phyloP scores from a whole-genome alignment of 2,888 invertebrate species.

The Himalopsyche japonica region DNA sequence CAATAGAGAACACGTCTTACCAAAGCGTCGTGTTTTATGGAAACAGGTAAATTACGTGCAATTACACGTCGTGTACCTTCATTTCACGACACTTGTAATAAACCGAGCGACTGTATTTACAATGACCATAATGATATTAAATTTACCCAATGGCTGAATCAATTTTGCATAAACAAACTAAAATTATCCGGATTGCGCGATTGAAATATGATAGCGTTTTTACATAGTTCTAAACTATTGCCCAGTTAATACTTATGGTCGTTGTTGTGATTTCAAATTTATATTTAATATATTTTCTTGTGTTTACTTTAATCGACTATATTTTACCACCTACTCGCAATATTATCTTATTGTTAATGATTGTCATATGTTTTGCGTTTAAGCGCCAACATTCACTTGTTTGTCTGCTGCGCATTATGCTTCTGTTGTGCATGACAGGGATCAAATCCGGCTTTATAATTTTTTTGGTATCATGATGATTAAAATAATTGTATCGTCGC shows the following conservation, averaged over 20 bases:
- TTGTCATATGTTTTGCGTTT: too few relatives aligned
- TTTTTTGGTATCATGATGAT: too few relatives aligned
- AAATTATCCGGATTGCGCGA: background rate
- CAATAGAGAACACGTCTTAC: conserved; percentile 14
- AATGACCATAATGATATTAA: background rate
- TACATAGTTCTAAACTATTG: background rate
- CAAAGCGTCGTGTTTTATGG: conserved; percentile 26
- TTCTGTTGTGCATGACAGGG: too few relatives aligned
- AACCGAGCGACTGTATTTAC: conserved; percentile 1
- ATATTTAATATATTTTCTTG: too few relatives aligned
- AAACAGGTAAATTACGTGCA: conserved; percentile 35
- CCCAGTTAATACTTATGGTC: background rate
- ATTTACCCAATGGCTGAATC: background rate
- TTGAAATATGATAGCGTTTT: background rate
- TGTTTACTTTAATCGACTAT: too few relatives aligned
- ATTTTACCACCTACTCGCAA: too few relatives aligned
- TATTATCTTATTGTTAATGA: too few relatives aligned
- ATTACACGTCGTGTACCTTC: conserved; percentile 18
- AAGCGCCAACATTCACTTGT: too few relatives aligned
- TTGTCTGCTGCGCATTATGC: too few relatives aligned
- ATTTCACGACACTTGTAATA: conserved; percentile 12
- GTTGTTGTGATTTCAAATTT: too few relatives aligned
- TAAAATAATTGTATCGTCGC: too few relatives aligned
- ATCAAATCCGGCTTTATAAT: too few relatives aligned
- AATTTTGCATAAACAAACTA: background rate